Evolutionary conservation across 2,113 vertebrate species (phyloP).

Genomic region (Xiphias gladius): DNA sequence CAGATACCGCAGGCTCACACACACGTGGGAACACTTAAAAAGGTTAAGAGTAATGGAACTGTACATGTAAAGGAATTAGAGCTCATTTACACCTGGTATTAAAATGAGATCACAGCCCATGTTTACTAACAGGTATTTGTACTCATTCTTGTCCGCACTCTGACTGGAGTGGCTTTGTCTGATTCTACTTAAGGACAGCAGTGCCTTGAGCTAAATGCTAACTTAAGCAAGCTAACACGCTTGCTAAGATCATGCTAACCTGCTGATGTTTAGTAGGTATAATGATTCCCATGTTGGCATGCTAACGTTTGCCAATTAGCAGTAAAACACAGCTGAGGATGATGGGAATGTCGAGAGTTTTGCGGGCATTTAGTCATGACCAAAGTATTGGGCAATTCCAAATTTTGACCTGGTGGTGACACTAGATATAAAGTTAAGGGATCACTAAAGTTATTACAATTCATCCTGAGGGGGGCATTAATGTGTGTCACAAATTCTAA

Average conservation of each 20-base stretch:
- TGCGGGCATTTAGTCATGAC: neutral
- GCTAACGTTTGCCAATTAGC: neutral
- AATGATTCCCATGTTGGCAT: neutral
- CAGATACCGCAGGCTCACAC: neutral
- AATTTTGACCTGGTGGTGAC: neutral
- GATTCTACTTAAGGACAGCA: no score
- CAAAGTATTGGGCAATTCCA: neutral
- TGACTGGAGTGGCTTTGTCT: neutral
- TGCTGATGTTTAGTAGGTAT: neutral
- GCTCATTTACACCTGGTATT: conserved; percentile 15
- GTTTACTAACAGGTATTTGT: conserved; percentile 7
- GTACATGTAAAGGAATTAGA: conserved; percentile 8
- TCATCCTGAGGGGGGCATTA: neutral
- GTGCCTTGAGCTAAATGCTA: neutral
- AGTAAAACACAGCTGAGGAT: neutral
- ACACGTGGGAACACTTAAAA: neutral
- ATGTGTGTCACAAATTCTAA: no score
- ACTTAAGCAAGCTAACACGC: neutral
- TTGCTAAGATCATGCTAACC: neutral
- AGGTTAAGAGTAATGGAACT: neutral
- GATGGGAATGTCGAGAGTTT: neutral
- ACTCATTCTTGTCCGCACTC: neutral
- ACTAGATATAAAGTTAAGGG: neutral
- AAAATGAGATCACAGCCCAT: neutral
- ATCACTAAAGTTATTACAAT: neutral